Base-by-base conservation (phyloP, 2,888 invertebrate genomes). In the Neuroscelio doddi region DNA sequence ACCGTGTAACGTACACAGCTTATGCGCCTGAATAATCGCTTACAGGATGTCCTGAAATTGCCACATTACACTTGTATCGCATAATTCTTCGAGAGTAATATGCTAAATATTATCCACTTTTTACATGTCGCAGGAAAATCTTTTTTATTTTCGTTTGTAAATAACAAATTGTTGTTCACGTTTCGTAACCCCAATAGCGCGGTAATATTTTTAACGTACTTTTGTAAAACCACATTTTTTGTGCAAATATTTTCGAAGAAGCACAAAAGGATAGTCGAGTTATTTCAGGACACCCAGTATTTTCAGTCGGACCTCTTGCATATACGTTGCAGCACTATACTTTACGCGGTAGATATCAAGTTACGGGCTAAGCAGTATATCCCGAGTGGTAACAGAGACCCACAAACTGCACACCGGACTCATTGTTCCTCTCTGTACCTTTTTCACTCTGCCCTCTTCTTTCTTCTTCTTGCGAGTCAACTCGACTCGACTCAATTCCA, bases 341-440 rank as follows among this genome's bases (percentile, higher is more conserved):
- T 42, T 55, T 44, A 53, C 52, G 34, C 30, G 49, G 64, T 68
- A 59, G 78, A 77, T 81, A 80, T 81, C 81, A 77, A 76, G 79
- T 82, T 81, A 82, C 81, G 75, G 71, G 80, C 72, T 78, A 80
- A 81, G 79, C 80, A 70, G 76, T 70, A 71, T 69, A 75, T 66
- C n/a, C 68, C 72, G 67, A 70, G 73, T 64, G 68, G 80, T 77
- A 79, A 80, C 76, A 71, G 80, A 80, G 77, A 78, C 76, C 69
- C 74, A 69, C 72, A 65, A 75, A 74, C 73, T 71, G 63, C 74
- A 76, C 72, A 75, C 74, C 71, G 68, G 62, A 71, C 68, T 70
- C 73, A 76, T 76, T 75, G 75, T 77, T 76, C 73, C 59, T 68
- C 66, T 30, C 52, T 45, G 39, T 62, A 44, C 53, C 59, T 44